Conservation (phyloP, 35 echinoderm and acorn worm genomes). For the Lytechinus variegatus region DNA sequence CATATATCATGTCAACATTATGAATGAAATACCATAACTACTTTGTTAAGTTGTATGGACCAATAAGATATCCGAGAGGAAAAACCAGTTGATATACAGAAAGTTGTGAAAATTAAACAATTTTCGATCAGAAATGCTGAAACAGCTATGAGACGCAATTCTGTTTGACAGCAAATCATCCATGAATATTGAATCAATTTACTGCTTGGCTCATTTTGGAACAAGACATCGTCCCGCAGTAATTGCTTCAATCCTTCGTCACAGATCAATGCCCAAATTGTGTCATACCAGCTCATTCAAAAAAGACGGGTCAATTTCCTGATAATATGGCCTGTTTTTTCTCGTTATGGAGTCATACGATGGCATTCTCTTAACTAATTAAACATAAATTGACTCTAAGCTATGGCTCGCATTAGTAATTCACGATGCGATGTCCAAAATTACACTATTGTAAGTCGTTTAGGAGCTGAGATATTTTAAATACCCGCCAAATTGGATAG, state of each 20-base stretch:
- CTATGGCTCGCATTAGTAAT: not conserved
- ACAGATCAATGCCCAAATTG: not conserved
- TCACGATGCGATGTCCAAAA: not conserved
- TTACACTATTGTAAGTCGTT: not conserved
- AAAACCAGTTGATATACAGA: too few species aligned
- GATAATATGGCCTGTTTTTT: not conserved
- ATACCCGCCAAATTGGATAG: not conserved
- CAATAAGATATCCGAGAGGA: too few species aligned
- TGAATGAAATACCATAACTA: too few species aligned
- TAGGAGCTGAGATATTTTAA: not conserved
- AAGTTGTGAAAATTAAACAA: too few species aligned
- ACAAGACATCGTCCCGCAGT: not conserved
- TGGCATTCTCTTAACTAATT: not conserved
- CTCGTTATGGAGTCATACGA: not conserved
- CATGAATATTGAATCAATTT: conserved; percentile 5
- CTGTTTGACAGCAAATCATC: not conserved
- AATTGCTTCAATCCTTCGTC: not conserved
- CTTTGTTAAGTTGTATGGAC: too few species aligned
- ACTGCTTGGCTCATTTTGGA: not conserved
- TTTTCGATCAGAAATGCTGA: not conserved
- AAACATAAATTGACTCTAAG: not conserved
- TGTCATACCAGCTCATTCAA: conserved; percentile 1
- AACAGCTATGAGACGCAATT: not conserved
- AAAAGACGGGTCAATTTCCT: not conserved
- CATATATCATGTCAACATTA: too few species aligned